Conservation (phyloP, 1,140 invertebrate genomes). For the Callitettix versicolor region DNA sequence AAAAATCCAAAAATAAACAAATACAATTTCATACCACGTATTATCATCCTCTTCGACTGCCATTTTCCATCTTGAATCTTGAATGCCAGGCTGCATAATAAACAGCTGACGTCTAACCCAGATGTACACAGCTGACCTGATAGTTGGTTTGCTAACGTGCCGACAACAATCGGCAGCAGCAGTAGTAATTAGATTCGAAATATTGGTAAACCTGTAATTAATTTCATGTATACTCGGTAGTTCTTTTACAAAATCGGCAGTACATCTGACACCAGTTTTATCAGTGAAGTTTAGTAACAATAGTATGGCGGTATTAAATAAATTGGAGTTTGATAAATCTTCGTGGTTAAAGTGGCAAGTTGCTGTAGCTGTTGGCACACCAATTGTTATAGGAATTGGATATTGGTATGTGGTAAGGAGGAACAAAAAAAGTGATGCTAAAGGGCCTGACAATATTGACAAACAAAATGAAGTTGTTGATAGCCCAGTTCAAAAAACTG, state of each 20-base stretch:
- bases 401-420: slow-evolving; percentile 63
- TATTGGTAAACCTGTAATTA: too few relatives aligned
- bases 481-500: too few relatives aligned
- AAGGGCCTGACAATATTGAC: background rate
- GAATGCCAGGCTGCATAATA: background rate
- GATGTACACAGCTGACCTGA: background rate
- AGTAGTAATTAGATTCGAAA: too few relatives aligned
- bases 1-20: slow-evolving; percentile 12
- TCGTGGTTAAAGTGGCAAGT: slow-evolving; percentile 56
- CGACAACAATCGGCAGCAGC: too few relatives aligned
- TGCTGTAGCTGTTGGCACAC: slow-evolving; percentile 65
- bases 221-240: too few relatives aligned
- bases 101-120: slow-evolving; percentile 1
- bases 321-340: background rate
- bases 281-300: too few relatives aligned
- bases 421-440: slow-evolving; percentile 14
- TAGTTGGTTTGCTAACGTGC: background rate
- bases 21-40: slow-evolving; percentile 43
- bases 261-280: too few relatives aligned
- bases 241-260: too few relatives aligned
- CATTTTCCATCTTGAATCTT: slow-evolving; percentile 32
- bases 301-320: background rate
- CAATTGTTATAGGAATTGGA: slow-evolving; percentile 67
- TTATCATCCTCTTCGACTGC: slow-evolving; percentile 45
- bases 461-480: too few relatives aligned